phyloP scores from a whole-genome alignment of 2,888 invertebrate genomes.

The Lithosia quadra region DNA sequence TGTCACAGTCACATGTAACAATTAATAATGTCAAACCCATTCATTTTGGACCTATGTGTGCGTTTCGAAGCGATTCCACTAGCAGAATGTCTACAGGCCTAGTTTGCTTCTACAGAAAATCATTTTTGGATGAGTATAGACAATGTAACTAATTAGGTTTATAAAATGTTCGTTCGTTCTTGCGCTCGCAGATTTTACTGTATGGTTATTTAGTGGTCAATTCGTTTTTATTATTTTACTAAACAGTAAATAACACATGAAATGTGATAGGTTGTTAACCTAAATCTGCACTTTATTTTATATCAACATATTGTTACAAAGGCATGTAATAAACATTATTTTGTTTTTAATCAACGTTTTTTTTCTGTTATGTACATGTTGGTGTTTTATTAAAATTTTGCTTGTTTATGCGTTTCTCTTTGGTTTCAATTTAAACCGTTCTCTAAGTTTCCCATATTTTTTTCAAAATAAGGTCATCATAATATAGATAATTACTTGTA shows the following conservation, averaged over 20 bases:
- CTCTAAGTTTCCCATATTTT: background rate
- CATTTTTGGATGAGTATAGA: background rate
- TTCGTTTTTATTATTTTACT: slow-evolving; percentile 33
- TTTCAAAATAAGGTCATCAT: background rate
- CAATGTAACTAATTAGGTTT: background rate
- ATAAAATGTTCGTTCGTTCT: background rate
- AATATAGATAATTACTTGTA: background rate
- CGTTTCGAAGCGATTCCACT: too few relatives aligned
- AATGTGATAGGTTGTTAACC: slow-evolving; percentile 38
- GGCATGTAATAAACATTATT: slow-evolving; percentile 37
- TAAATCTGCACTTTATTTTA: slow-evolving; percentile 24
- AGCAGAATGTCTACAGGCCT: too few relatives aligned
- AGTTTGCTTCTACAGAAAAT: too few relatives aligned
- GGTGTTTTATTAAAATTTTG: slow-evolving; percentile 49
- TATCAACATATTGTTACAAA: slow-evolving; percentile 23
- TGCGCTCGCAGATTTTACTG: slow-evolving; percentile 16
- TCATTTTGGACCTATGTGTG: too few relatives aligned
- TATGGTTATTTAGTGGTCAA: slow-evolving; percentile 39
- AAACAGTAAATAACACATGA: slow-evolving; percentile 11
- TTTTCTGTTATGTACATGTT: slow-evolving; percentile 46
- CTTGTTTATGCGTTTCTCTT: slow-evolving; percentile 41
- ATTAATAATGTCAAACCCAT: too few relatives aligned
- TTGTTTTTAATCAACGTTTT: slow-evolving; percentile 25
- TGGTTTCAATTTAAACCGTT: slow-evolving; percentile 18
- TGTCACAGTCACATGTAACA: too few relatives aligned